phyloP scores from a whole-genome alignment of 2,888 invertebrate genomes.

The Apodemia mormo region DNA sequence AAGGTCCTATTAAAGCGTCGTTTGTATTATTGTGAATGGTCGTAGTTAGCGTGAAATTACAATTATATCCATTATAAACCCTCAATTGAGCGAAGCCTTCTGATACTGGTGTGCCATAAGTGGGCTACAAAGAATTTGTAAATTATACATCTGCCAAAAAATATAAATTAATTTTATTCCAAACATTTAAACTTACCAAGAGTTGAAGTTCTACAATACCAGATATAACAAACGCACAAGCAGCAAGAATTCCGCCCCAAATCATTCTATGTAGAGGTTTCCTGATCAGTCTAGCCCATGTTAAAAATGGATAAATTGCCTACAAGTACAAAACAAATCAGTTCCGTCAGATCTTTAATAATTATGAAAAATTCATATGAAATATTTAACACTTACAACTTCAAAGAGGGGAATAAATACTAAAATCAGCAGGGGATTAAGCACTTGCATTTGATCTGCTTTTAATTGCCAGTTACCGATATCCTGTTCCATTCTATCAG shows the following conservation, averaged over 20 bases:
- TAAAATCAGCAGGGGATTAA: conserved; percentile 93
- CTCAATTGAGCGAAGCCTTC: conserved; percentile 84
- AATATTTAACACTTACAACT: conserved; percentile 61
- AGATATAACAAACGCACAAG: conserved; percentile 92
- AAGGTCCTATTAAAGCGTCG: conserved; percentile 48
- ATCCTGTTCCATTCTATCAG: conserved; percentile 92
- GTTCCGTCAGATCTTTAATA: not conserved
- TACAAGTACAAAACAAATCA: conserved; percentile 41
- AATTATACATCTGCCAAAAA: not conserved
- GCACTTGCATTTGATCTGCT: conserved; percentile 97
- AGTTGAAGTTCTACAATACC: conserved; percentile 90
- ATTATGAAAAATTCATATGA: not conserved
- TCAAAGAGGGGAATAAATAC: conserved; percentile 93
- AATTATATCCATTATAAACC: conserved; percentile 86
- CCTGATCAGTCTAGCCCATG: conserved; percentile 84
- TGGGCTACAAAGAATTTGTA: conserved; percentile 63
- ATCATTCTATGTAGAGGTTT: conserved; percentile 94
- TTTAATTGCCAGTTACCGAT: conserved; percentile 88
- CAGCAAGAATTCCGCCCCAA: conserved; percentile 92
- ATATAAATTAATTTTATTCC: not conserved
- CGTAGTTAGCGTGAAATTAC: conserved; percentile 68
- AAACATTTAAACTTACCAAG: conserved; percentile 74
- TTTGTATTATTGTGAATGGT: conserved; percentile 40
- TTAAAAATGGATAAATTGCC: conserved; percentile 89
- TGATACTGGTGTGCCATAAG: conserved; percentile 82